These are phyloP conservation scores for Zoanthus sociatus DNA, from an alignment of 92 coral and sea anemone species.

Conservation along the genomic window DNA sequence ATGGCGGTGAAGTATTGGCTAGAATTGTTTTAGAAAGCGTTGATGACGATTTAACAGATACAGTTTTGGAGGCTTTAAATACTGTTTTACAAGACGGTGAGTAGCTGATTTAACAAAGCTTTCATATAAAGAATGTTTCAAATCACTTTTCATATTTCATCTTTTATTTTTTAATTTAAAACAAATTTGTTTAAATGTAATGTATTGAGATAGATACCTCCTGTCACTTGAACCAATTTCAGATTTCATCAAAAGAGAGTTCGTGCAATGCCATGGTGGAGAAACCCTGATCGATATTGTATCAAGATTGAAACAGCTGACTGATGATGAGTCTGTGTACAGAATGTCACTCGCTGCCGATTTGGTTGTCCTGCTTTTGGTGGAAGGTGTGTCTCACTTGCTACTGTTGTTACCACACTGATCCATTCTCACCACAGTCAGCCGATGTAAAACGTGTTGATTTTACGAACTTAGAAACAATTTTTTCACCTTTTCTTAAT, in stretches of 20 bases:
- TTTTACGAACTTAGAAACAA: no score
- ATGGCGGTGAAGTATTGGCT: constrained; percentile 70
- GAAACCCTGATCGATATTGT: constrained; percentile 79
- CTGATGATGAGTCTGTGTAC: constrained; percentile 65
- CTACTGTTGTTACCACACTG: no score
- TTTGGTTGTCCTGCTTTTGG: constrained; percentile 85
- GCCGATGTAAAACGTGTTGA: no score
- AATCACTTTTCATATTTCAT: neutral
- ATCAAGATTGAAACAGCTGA: constrained; percentile 51
- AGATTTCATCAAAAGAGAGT: constrained; percentile 85
- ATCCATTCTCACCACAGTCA: no score
- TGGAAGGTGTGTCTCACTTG: constrained; percentile 73
- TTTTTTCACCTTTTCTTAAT: no score
- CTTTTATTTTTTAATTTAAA: no score
- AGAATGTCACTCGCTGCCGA: constrained; percentile 83
- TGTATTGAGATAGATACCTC: no score
- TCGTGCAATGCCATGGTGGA: constrained; percentile 79
- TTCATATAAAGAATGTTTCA: neutral
- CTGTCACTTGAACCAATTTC: neutral
- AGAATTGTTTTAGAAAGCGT: constrained; percentile 64
- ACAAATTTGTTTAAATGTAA: neutral
- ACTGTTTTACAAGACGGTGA: constrained; percentile 79
- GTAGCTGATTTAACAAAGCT: neutral
- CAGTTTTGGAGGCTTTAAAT: constrained; percentile 70
- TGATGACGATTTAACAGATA: constrained; percentile 80